Evolutionary conservation across 2,113 vertebrate species (phyloP), one percentile per base, ranked within the genome.

Genomic region (Cinclus cinclus): DNA sequence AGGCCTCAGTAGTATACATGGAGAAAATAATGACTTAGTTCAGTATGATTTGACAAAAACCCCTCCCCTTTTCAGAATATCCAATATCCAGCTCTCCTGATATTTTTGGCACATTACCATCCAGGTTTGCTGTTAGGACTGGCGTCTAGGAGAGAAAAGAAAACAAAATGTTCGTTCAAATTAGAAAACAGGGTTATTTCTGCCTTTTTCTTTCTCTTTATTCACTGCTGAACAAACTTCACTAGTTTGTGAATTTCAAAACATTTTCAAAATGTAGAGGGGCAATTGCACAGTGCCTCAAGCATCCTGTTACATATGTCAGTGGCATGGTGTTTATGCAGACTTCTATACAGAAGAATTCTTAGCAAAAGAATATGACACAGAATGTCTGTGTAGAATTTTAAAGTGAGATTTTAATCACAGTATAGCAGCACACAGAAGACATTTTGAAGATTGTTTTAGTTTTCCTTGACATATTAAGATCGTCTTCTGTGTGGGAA

Each of bases 271-370:
- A 80, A 52, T 64, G 49, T 28, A 30, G 25, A 68, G 30, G 3
- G 6, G 30, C 25, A 58, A 71, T 37, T 4, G 4, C 3, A 5
- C 30, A 60, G 23, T 75, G 39, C 17, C 63, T 15, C 58, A 5
- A 53, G 39, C 10, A 10, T 74, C 14, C 12, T 0, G 1, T 49
- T 60, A 28, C 5, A 0, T 3, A 4, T 27, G 7, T 35, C 10
- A 4, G 50, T 74, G 42, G 23, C 24, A 35, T 20, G 17, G 25
- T 20, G 47, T 73, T 63, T 60, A n/a, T 41, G 25, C 14, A 68
- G 22, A 28, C 7, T 41, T 28, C 5, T 41, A 4, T 25, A n/a
- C 1, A 42, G 23, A 77, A 74, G 7, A 44, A 41, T 71, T 79
- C 84, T 58, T 59, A 24, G 25, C 31, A 41, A 42, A n/a, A 67